These are phyloP conservation scores for Drosophila bunnanda DNA, from an alignment of 2,888 invertebrate genomes.

Conservation along the genomic window DNA sequence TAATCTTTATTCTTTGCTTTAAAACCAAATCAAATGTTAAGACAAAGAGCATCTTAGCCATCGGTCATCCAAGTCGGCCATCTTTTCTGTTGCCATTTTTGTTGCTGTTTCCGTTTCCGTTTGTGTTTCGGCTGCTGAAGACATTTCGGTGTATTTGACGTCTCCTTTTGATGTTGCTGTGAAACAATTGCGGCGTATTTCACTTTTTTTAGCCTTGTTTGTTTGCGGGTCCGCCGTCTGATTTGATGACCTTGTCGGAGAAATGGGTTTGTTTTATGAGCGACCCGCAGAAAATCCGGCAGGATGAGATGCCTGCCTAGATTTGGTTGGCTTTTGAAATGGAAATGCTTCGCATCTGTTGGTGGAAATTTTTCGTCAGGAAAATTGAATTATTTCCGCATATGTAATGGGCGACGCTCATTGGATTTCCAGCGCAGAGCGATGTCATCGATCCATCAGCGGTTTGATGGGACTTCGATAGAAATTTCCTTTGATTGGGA, in stretches of 20 bases:
- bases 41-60: conserved; percentile 12
- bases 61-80: conserved; percentile 4
- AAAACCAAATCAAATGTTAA: background rate
- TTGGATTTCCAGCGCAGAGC: conserved; percentile 16
- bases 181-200: conserved; percentile 62
- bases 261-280: conserved; percentile 47
- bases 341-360: conserved; percentile 36
- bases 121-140: conserved; percentile 48
- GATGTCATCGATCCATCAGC: conserved; percentile 24
- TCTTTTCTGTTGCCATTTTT: conserved; percentile 12
- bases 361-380: conserved; percentile 19
- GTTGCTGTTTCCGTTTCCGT: conserved; percentile 13
- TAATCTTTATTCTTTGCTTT: background rate
- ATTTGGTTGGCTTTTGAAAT: conserved; percentile 31
- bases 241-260: conserved; percentile 64
- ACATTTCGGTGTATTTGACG: conserved; percentile 54
- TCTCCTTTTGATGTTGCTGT: conserved; percentile 63
- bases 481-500: background rate
- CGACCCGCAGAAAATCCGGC: conserved; percentile 3
- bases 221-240: conserved; percentile 38
- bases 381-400: conserved; percentile 43
- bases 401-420: conserved; percentile 14
- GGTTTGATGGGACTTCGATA: background rate
- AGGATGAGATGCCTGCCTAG: conserved; percentile 15
- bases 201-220: conserved; percentile 20